Conservation (phyloP, 2,113 vertebrate species). For the Abramis brama region DNA sequence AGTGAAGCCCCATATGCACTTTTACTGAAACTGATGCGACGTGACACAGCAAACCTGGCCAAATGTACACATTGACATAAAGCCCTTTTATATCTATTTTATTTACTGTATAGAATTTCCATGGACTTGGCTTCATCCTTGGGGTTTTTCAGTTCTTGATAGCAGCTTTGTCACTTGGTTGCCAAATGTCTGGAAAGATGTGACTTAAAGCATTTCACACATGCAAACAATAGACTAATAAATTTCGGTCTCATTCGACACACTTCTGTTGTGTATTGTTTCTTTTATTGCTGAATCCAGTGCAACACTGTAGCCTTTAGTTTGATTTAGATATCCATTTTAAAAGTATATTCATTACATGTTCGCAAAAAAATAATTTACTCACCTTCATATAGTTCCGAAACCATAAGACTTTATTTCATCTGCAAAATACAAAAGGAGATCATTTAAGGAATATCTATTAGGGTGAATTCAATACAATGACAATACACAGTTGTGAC, state of each 20-base stretch:
- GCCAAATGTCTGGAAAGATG: conserved; percentile 87
- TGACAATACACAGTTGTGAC: not conserved
- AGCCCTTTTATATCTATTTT: conserved; percentile 84
- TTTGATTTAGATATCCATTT: not conserved
- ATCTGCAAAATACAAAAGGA: not conserved
- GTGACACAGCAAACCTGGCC: conserved; percentile 81
- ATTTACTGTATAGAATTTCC: conserved; percentile 84
- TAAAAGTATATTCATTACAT: not conserved
- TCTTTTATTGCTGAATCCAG: not conserved
- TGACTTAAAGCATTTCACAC: conserved; percentile 81
- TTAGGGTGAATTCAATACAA: not conserved
- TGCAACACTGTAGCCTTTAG: not conserved
- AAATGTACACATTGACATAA: conserved; percentile 78
- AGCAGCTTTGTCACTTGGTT: conserved; percentile 85
- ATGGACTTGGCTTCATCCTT: conserved; percentile 79
- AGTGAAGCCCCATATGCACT: conserved; percentile 87
- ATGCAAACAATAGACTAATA: conserved; percentile 87
- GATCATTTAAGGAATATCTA: not conserved
- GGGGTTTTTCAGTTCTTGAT: conserved; percentile 80
- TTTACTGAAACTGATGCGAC: conserved; percentile 82
- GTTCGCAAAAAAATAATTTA: not conserved
- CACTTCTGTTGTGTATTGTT: conserved; percentile 27
- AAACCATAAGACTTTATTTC: not conserved
- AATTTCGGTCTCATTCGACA: conserved; percentile 79
- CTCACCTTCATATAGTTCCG: not conserved